A percentile compares a stretch with the other conserved stretches of the same genome.
Conservation (phyloP, 2,113 vertebrate species). For the Labeo rohita region DNA sequence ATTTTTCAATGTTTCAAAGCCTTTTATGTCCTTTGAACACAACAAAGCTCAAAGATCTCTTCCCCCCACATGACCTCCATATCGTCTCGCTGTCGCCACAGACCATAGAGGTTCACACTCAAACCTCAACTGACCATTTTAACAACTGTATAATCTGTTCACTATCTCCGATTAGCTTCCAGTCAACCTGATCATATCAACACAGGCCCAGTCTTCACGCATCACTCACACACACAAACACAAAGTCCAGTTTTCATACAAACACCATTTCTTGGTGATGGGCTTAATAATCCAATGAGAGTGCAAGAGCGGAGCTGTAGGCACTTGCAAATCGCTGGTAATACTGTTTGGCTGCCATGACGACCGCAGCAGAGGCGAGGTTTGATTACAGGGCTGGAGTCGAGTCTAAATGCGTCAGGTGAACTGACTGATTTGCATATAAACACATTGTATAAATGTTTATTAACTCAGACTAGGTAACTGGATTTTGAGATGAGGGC, state of each 20-base stretch:
- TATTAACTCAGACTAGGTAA: neutral
- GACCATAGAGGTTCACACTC: neutral
- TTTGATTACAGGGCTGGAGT: constrained; percentile 48
- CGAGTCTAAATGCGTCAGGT: constrained; percentile 8
- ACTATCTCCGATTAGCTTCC: constrained; percentile 20
- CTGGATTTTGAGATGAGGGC: neutral
- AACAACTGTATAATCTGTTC: constrained; percentile 23
- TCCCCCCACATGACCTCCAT: neutral
- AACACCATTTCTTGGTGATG: constrained; percentile 53
- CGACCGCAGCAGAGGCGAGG: constrained; percentile 39
- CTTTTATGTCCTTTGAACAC: neutral
- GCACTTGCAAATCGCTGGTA: constrained; percentile 44
- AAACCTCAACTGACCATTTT: neutral
- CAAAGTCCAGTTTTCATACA: constrained; percentile 47
- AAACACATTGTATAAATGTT: neutral
- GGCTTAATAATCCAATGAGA: constrained; percentile 46
- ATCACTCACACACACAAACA: neutral
- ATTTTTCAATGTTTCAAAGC: neutral
- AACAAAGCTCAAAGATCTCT: neutral
- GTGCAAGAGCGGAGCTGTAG: constrained; percentile 5
- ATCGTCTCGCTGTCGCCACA: neutral
- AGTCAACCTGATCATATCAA: constrained; percentile 40
- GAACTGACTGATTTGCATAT: constrained; percentile 5
- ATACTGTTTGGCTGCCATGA: constrained; percentile 55
- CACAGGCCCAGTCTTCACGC: neutral